Evolutionary conservation across 1,140 invertebrate genomes (phyloP).

Genomic region (Zelostemma sp.): DNA sequence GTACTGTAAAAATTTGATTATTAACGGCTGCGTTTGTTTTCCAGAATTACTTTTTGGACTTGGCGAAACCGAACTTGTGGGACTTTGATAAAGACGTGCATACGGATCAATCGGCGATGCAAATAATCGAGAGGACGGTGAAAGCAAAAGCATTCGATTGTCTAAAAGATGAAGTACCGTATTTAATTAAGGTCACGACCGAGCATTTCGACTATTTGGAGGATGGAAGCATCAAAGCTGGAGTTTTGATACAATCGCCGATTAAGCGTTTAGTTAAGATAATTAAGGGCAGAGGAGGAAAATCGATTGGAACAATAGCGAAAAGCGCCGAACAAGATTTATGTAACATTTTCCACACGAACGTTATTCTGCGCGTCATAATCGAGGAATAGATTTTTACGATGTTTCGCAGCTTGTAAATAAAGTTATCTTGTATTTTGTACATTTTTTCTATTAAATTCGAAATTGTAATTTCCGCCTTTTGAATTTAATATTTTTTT

Average conservation of each 20-base stretch:
- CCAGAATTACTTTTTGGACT: slow-evolving; percentile 42
- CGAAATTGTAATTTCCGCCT: not conserved
- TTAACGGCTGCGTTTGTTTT: not conserved
- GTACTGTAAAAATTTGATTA: too few species aligned
- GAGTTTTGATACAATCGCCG: slow-evolving; percentile 7
- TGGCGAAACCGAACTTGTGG: slow-evolving; percentile 31
- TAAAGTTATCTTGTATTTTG: not conserved
- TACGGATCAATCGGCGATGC: slow-evolving; percentile 25
- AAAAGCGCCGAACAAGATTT: slow-evolving; percentile 33
- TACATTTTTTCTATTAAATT: not conserved
- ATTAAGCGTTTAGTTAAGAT: not conserved
- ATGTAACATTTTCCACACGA: slow-evolving; percentile 23
- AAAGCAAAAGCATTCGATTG: slow-evolving; percentile 32
- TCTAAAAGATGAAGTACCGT: slow-evolving; percentile 29
- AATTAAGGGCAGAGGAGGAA: slow-evolving; percentile 16
- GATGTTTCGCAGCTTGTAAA: not conserved
- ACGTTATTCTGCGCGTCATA: slow-evolving; percentile 5
- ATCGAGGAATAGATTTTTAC: not conserved
- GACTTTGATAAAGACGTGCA: slow-evolving; percentile 16
- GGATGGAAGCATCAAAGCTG: slow-evolving; percentile 12
- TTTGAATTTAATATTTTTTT: too few species aligned
- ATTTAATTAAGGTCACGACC: slow-evolving; percentile 6
- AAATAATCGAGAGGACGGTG: slow-evolving; percentile 26
- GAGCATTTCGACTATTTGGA: slow-evolving; percentile 15
- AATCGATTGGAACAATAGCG: slow-evolving; percentile 27